phyloP scores from a whole-genome alignment of 2,888 invertebrate genomes.

The Muschampia plurimacula region DNA sequence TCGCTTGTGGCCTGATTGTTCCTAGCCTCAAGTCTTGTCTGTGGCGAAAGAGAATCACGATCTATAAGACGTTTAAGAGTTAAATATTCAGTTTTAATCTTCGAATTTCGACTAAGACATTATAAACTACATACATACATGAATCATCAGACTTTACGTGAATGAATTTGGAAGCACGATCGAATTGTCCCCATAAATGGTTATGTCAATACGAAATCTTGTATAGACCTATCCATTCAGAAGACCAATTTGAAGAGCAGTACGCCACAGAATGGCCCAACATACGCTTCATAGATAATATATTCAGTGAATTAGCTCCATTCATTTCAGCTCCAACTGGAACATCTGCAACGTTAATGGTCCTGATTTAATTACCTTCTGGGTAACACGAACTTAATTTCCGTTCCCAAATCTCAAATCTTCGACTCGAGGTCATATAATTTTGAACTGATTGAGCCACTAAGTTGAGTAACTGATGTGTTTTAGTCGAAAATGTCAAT shows the following conservation, averaged over 20 bases:
- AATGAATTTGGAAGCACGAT: neutral
- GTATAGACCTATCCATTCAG: constrained; percentile 40
- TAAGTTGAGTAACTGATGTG: constrained; percentile 24
- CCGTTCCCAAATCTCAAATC: constrained; percentile 51
- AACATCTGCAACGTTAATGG: constrained; percentile 53
- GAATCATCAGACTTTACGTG: neutral
- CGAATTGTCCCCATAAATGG: constrained; percentile 19
- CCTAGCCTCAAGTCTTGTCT: constrained; percentile 7
- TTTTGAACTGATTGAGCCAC: constrained; percentile 35
- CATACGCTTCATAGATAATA: constrained; percentile 46
- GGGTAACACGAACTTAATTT: constrained; percentile 55
- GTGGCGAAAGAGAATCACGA: neutral
- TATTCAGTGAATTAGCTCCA: constrained; percentile 54
- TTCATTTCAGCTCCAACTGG: constrained; percentile 51
- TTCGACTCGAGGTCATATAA: constrained; percentile 47
- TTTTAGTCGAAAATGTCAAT: neutral
- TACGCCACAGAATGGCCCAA: constrained; percentile 42
- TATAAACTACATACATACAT: neutral
- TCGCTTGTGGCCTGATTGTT: constrained; percentile 19
- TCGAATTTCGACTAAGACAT: neutral
- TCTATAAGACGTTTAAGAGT: neutral
- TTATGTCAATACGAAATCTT: constrained; percentile 20
- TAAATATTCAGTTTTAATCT: neutral
- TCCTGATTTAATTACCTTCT: constrained; percentile 60
- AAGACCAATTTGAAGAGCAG: constrained; percentile 51